phyloP scores from a whole-genome alignment of 2,888 invertebrate genomes.

The Drosophila affinis region DNA sequence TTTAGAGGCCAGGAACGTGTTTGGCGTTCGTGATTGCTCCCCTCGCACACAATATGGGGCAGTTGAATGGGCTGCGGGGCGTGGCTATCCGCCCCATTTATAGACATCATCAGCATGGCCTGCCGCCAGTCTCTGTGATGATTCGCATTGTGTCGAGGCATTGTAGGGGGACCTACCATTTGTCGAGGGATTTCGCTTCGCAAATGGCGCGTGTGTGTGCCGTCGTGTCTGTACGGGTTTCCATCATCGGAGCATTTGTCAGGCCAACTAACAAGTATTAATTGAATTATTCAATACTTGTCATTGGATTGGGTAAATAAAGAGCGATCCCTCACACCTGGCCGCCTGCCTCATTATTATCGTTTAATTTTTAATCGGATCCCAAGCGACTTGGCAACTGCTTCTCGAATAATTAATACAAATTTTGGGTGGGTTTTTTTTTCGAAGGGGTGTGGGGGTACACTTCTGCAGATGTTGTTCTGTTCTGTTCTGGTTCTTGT shows the following conservation, averaged over 20 bases:
- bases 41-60: slow-evolving; percentile 6
- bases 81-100: neutral
- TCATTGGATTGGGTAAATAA: neutral
- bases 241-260: slow-evolving; percentile 27
- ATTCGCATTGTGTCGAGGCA: slow-evolving; percentile 7
- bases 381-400: slow-evolving; percentile 25
- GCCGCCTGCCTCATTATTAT: slow-evolving; percentile 41
- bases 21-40: slow-evolving; percentile 38
- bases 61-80: slow-evolving; percentile 33
- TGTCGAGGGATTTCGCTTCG: slow-evolving; percentile 22
- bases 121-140: slow-evolving; percentile 2
- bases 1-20: slow-evolving; percentile 57
- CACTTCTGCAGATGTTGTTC: neutral
- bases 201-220: neutral
- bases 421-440: slow-evolving; percentile 6
- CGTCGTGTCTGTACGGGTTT: neutral
- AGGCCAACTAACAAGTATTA: slow-evolving; percentile 8
- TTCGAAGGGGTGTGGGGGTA: neutral
- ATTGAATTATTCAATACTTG: slow-evolving; percentile 16
- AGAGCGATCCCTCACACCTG: slow-evolving; percentile 44
- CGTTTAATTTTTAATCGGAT: slow-evolving; percentile 38
- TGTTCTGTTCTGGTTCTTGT: slow-evolving; percentile 7
- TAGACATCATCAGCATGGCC: neutral
- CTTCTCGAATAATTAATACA: slow-evolving; percentile 12
- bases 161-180: slow-evolving; percentile 2